Percentiles rank a stretch among this genome's conserved stretches.
phyloP scores from a whole-genome alignment of 1,140 invertebrate species.

The Zaprionus camerounensis region DNA sequence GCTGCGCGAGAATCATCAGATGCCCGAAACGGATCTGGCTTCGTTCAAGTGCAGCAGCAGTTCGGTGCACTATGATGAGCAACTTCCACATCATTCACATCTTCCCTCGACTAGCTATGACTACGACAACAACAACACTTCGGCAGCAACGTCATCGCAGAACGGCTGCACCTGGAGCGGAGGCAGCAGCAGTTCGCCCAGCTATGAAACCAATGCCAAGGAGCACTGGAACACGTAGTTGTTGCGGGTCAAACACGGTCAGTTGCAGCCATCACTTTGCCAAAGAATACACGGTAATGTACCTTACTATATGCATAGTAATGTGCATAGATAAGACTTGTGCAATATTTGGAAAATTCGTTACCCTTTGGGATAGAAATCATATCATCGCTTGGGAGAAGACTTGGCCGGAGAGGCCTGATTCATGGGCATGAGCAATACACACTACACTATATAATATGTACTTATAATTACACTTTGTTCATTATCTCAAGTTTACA shows the following conservation, averaged over 20 bases:
- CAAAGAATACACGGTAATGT: slow-evolving; percentile 29
- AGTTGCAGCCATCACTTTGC: slow-evolving; percentile 11
- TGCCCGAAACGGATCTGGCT: slow-evolving; percentile 49
- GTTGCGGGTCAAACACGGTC: not conserved
- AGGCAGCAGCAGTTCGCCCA: slow-evolving; percentile 66
- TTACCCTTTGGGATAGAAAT: not conserved
- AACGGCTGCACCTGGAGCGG: slow-evolving; percentile 74
- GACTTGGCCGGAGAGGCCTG: not conserved
- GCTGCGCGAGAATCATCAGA: slow-evolving; percentile 56
- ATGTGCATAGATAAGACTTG: not conserved
- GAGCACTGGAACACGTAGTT: slow-evolving; percentile 69
- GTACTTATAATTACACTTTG: slow-evolving; percentile 3
- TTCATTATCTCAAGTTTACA: slow-evolving; percentile 6
- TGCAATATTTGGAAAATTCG: not conserved
- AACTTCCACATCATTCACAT: slow-evolving; percentile 12
- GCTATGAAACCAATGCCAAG: slow-evolving; percentile 57
- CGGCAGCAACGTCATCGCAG: slow-evolving; percentile 44
- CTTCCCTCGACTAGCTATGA: slow-evolving; percentile 25
- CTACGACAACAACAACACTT: slow-evolving; percentile 48
- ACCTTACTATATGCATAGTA: not conserved
- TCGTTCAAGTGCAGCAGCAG: slow-evolving; percentile 44
- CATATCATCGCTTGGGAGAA: not conserved
- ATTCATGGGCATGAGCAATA: slow-evolving; percentile 4
- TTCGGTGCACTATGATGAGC: slow-evolving; percentile 36
- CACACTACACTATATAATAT: slow-evolving; percentile 7